Conservation (phyloP, 2,888 invertebrate genomes). For the Drosophila paracracens region DNA sequence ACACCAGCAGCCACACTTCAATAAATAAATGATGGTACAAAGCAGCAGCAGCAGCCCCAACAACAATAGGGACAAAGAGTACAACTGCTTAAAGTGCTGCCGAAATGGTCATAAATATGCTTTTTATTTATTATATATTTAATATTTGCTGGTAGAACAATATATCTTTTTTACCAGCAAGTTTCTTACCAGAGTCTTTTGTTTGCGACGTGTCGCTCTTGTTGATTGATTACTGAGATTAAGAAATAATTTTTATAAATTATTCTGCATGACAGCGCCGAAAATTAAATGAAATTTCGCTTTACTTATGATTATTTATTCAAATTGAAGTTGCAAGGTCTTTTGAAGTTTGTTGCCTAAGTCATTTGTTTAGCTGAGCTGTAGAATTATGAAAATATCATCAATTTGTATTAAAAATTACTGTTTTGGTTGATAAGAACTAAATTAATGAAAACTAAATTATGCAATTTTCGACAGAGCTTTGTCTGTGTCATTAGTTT, state of each 20-base stretch:
- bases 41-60: conserved; percentile 33
- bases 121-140: conserved; percentile 71
- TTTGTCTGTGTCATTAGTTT: no score
- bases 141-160: conserved; percentile 35
- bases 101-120: conserved; percentile 52
- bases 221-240: conserved; percentile 69
- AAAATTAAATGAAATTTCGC: conserved; percentile 28
- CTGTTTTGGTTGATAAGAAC: neutral
- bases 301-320: conserved; percentile 19
- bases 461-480: neutral
- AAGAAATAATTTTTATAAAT: conserved; percentile 64
- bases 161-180: conserved; percentile 29
- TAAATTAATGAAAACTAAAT: neutral
- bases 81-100: conserved; percentile 39
- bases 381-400: neutral
- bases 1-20: conserved; percentile 63
- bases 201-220: conserved; percentile 43
- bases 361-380: conserved; percentile 33
- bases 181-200: conserved; percentile 69
- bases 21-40: conserved; percentile 73
- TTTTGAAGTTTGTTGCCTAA: conserved; percentile 47
- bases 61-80: conserved; percentile 21
- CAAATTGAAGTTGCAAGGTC: conserved; percentile 10
- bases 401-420: neutral
- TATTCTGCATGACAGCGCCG: conserved; percentile 71